phyloP scores from a whole-genome alignment of 37 sponge, comb jelly and placozoan species.

The Amphimedon queenslandica region DNA sequence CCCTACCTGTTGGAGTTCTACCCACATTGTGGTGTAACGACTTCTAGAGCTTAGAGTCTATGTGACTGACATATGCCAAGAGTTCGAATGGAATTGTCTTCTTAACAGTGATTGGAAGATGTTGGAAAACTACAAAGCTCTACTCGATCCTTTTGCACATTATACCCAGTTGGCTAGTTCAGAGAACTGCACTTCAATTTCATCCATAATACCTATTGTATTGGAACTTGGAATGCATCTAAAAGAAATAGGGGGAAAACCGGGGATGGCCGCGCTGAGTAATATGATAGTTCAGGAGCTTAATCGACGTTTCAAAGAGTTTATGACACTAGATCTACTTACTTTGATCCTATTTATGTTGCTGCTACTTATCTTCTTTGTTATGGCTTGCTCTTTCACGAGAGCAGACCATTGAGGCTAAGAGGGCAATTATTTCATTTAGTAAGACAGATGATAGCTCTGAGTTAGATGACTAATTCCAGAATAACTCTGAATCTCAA shows the following conservation, averaged over 20 bases:
- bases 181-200: conserved; percentile 8
- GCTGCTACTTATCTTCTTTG: background rate
- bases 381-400: background rate
- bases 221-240: too few species aligned
- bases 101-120: conserved; percentile 26
- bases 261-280: conserved; percentile 8
- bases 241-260: background rate
- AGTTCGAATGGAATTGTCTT: conserved; percentile 4
- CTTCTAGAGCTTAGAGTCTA: background rate
- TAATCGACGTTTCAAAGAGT: background rate
- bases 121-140: conserved; percentile 14
- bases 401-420: too few species aligned
- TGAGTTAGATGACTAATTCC: too few species aligned
- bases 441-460: too few species aligned
- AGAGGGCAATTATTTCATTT: too few species aligned
- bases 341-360: background rate
- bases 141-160: conserved; percentile 16
- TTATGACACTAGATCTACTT: background rate
- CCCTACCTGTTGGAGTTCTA: conserved; percentile 15
- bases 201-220: conserved; percentile 10
- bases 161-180: conserved; percentile 7
- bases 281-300: background rate
- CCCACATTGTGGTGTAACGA: background rate
- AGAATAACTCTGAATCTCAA: too few species aligned
- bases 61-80: conserved; percentile 2